A percentile compares a stretch with the other conserved stretches of the same genome.
Evolutionary conservation across 2,113 vertebrate species (phyloP).

Genomic region (Pseudorhombus dupliciocellatus): DNA sequence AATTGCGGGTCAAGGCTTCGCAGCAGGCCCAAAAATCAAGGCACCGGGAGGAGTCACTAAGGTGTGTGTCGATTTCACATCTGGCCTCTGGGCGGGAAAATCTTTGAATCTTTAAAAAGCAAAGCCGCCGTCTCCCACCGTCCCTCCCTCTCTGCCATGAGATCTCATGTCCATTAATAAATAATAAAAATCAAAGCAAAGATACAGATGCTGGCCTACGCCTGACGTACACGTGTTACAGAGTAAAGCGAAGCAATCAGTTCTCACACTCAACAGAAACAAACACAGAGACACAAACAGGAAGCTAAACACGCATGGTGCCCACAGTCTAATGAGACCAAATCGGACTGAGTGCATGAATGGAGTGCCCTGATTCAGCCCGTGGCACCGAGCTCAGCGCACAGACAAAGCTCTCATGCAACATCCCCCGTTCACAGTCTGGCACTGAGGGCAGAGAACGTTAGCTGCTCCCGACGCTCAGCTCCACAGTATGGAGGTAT

Average conservation of each 20-base stretch:
- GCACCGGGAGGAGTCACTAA: not conserved
- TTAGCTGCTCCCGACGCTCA: conserved; percentile 22
- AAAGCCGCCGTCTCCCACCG: not conserved
- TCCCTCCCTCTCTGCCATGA: not conserved
- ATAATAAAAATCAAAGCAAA: not conserved
- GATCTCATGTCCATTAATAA: not conserved
- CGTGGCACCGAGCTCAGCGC: conserved; percentile 29
- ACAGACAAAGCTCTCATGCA: conserved; percentile 57
- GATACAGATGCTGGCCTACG: conserved; percentile 24
- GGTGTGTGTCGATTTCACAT: conserved; percentile 42
- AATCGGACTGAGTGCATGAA: conserved; percentile 60
- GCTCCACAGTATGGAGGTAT: conserved; percentile 31
- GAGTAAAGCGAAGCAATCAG: conserved; percentile 47
- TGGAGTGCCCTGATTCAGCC: conserved; percentile 60
- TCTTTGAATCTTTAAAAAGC: conserved; percentile 30
- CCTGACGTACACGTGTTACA: conserved; percentile 31
- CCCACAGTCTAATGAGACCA: conserved; percentile 49
- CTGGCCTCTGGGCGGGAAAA: conserved; percentile 26
- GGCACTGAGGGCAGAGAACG: conserved; percentile 45
- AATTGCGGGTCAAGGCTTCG: conserved; percentile 22
- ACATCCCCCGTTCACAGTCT: conserved; percentile 54
- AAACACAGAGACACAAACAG: conserved; percentile 27
- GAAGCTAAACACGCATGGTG: conserved; percentile 20
- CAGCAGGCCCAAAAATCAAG: conserved; percentile 10
- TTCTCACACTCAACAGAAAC: conserved; percentile 44